Evolutionary conservation across 2,797 vertebrate species (phyloP), one percentile per base, ranked within the genome.

Genomic region (Rhinella marina): DNA sequence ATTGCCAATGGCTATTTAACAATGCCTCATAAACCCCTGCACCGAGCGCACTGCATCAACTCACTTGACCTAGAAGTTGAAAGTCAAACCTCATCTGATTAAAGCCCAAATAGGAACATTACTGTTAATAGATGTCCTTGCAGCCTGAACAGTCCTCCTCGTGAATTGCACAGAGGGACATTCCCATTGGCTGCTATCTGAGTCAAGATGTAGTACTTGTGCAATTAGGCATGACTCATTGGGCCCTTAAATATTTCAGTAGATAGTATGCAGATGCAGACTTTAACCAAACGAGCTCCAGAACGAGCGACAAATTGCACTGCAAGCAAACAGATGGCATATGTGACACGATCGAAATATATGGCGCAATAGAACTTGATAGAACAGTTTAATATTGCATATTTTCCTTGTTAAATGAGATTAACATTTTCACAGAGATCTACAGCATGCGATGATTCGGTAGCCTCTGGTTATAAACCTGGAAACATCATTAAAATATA

Each of bases 141-240:
- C 86, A 90, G 84, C 27, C 92, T 86, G 72, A 90, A 90, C 91
- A 70, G 82, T 90, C 88, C 87, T 91, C 75, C 66, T 48, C 79
- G 76, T 79, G 54, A 92, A 88, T 90, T 86, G 81, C 86, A 77
- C 0, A 32, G 78, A 57, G 14, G 77, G 89, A 68, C 73, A 64
- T 70, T 54, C 78, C 72, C 57, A 27, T 79, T 88, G 90, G 72
- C 88, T 90, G 61, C 89, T 90, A 90, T 82, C 88, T 90, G 91
- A 92, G 90, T 92, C 91, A 91, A 87, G 91, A 90, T 89, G 88
- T 23, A 0, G 88, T 90, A 90, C 90, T 84, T 82, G 89, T 90
- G 91, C 90, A 91, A 93, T 94, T 93, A 92, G 92, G 86, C 90
- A 91, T 82, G 92, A 87, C 90, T 92, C 91, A 91, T 89, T 90